Percentiles rank a stretch among this genome's conserved stretches.
Conservation (phyloP, 1,140 invertebrate genomes). For the Antheraea mylitta region DNA sequence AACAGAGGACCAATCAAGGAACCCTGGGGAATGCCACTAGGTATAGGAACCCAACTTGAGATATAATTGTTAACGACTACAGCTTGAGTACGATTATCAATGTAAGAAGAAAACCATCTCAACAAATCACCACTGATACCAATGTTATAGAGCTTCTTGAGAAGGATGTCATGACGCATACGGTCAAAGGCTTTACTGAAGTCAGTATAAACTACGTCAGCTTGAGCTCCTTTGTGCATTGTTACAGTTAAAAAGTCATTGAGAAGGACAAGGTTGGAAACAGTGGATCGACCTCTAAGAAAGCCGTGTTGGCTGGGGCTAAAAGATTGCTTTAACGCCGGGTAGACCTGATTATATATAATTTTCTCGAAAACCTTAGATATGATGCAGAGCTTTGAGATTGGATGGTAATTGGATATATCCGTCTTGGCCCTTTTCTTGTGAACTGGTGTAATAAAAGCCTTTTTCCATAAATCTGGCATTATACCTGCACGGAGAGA, state of each 20-base stretch:
- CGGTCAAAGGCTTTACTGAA: conserved; percentile 24
- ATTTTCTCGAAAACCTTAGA: conserved; percentile 30
- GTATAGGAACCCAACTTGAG: not conserved
- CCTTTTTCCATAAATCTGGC: conserved; percentile 28
- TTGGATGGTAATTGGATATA: conserved; percentile 35
- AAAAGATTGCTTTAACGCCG: conserved; percentile 6
- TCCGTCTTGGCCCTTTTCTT: conserved; percentile 22
- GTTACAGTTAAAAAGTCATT: conserved; percentile 2
- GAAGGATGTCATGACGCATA: conserved; percentile 11
- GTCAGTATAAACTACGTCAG: conserved; percentile 23
- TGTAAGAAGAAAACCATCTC: conserved; percentile 16
- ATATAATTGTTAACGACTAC: conserved; percentile 3
- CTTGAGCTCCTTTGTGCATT: conserved; percentile 12
- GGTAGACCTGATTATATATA: conserved; percentile 8
- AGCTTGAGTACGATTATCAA: conserved; percentile 6
- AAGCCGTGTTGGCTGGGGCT: conserved; percentile 21
- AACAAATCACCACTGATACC: conserved; percentile 8
- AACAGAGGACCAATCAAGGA: conserved; percentile 15
- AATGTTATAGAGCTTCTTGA: conserved; percentile 13
- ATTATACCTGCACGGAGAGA: conserved; percentile 22
- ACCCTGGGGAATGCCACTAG: conserved; percentile 17
- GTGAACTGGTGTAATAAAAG: conserved; percentile 28
- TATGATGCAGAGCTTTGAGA: conserved; percentile 29
- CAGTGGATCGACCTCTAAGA: conserved; percentile 9
- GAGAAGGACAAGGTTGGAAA: conserved; percentile 16